Base-by-base conservation (phyloP, 2,797 vertebrate species). In the Chrysocyon brachyurus region DNA sequence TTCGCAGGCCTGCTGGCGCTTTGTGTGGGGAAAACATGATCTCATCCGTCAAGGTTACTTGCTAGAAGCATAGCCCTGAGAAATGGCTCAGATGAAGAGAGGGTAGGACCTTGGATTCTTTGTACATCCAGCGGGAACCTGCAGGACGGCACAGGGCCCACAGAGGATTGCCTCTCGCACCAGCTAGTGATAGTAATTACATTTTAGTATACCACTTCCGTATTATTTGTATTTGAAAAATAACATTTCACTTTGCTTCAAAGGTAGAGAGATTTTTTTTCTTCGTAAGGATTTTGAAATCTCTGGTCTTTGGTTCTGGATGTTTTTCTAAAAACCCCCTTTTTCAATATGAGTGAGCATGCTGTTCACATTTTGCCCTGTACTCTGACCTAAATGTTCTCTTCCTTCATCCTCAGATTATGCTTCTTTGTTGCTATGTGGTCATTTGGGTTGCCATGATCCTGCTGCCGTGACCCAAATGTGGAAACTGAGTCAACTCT, bases 201-300 rank as follows among this genome's bases (percentile, higher is more conserved):
- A 36, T 83, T 84, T 93, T 82, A 93, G 83, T 86, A 40, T 49
- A 9, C 46, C 12, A 82, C 10, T 79, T 86, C 66, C 33, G 0
- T 7, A 59, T 86, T 90, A 36, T 33, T 10, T 31, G 33, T 54
- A 68, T 82, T 81, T 89, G 91, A 49, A 73, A 90, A 82, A 22
- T 84, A 87, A 63, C 59, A 22, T 91, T 92, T 90, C 88, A 49
- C 52, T 83, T 96, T 49, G 46, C 54, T 87, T 93, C 40, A 63
- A 85, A 90, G 12, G 31, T 40, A 4, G 24, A 33, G 17, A 12
- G 33, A 3, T 12, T 72, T 87, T 91, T 87, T 85, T 78, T 28
- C 86, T 91, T 57, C 86, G 22, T 86, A 68, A 79, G 78, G 68
- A 66, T 96, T 96, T 96, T n/a, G n/a, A 96, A 73, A 59, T 96